Conservation (phyloP, 2,797 vertebrate species). For the Sebastes cheni region DNA sequence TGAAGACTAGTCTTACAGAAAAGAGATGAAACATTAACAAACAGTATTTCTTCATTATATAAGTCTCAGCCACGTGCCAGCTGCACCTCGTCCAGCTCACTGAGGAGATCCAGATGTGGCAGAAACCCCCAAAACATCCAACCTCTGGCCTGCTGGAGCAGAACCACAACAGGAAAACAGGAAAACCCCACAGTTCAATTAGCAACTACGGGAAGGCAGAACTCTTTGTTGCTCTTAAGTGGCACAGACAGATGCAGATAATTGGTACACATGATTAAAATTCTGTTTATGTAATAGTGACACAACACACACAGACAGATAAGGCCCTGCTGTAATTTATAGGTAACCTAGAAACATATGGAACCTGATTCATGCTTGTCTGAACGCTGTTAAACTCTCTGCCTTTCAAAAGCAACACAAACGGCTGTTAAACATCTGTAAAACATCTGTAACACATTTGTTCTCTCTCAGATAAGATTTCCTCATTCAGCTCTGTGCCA, state of each 20-base stretch:
- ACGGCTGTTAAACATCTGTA: slow-evolving; percentile 31
- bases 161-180: slow-evolving; percentile 2
- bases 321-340: not conserved
- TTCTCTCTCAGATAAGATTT: slow-evolving; percentile 54
- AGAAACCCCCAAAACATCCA: slow-evolving; percentile 53
- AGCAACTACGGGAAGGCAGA: not conserved
- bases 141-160: slow-evolving; percentile 4
- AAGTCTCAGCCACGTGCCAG: slow-evolving; percentile 71
- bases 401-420: slow-evolving; percentile 32
- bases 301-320: not conserved
- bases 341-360: slow-evolving; percentile 27
- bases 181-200: not conserved
- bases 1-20: not conserved
- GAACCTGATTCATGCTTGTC: slow-evolving; percentile 30
- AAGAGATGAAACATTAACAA: not conserved
- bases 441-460: slow-evolving; percentile 78
- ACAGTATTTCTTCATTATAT: slow-evolving; percentile 35
- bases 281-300: not conserved
- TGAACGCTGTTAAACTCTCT: not conserved
- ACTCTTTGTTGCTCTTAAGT: not conserved
- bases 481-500: slow-evolving; percentile 30
- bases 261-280: not conserved
- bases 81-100: slow-evolving; percentile 63
- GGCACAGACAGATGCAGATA: not conserved
- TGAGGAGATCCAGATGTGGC: slow-evolving; percentile 83